Conservation (phyloP, 2,888 invertebrate genomes). For the Tenthredo distinguenda region DNA sequence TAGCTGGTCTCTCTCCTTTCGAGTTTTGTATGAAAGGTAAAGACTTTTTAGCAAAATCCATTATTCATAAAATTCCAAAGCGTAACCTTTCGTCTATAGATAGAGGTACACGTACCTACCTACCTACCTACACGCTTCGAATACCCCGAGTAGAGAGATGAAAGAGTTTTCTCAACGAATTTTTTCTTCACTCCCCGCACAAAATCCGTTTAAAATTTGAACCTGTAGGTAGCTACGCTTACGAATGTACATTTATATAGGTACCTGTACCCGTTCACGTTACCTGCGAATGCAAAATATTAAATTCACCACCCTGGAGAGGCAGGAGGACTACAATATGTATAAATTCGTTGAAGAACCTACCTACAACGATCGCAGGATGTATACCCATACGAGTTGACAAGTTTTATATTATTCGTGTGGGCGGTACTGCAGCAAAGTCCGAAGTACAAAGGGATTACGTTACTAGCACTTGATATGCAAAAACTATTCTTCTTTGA, state of each 20-base stretch:
- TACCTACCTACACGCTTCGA: not conserved
- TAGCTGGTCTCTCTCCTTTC: not conserved
- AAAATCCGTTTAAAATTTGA: slow-evolving; percentile 23
- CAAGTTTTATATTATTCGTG: slow-evolving; percentile 46
- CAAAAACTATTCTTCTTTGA: slow-evolving; percentile 49
- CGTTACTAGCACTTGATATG: slow-evolving; percentile 50
- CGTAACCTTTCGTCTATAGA: slow-evolving; percentile 7
- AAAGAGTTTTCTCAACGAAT: slow-evolving; percentile 11
- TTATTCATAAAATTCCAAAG: slow-evolving; percentile 32
- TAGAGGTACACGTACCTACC: not conserved
- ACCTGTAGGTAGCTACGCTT: not conserved
- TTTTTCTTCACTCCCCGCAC: not conserved
- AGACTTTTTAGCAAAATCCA: slow-evolving; percentile 17
- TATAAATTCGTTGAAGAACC: slow-evolving; percentile 33
- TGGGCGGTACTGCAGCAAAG: slow-evolving; percentile 24
- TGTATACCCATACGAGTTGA: slow-evolving; percentile 8
- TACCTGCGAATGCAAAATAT: not conserved
- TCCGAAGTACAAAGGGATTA: slow-evolving; percentile 21
- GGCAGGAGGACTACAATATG: not conserved
- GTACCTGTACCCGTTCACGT: not conserved
- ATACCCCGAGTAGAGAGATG: not conserved
- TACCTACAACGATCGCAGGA: slow-evolving; percentile 4
- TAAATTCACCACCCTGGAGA: not conserved
- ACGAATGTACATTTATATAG: not conserved
- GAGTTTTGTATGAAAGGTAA: not conserved